These are phyloP conservation scores for Eudorcas thomsonii DNA, from an alignment of 2,113 vertebrate species.

Conservation along the genomic window DNA sequence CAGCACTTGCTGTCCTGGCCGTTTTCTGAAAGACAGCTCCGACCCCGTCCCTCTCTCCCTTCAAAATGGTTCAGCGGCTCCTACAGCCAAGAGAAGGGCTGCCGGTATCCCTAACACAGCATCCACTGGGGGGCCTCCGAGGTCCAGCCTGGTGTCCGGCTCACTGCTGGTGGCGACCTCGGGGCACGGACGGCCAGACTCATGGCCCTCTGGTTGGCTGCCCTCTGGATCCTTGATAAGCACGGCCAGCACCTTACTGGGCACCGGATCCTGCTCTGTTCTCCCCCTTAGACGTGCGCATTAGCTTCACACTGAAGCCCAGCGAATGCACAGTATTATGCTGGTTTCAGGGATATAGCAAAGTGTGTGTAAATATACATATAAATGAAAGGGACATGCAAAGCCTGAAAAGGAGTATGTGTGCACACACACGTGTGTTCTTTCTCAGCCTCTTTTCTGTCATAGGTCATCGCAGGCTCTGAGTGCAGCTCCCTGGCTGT, in stretches of 20 bases:
- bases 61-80: background rate
- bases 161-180: background rate
- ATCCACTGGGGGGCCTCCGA: fast-evolving
- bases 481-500: background rate
- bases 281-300: background rate
- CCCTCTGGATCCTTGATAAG: background rate
- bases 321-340: too few species aligned
- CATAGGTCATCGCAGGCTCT: fast-evolving
- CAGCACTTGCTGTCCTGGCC: too few species aligned
- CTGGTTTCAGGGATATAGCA: fast-evolving
- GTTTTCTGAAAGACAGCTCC: background rate
- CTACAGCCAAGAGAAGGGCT: background rate
- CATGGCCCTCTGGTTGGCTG: background rate
- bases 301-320: too few species aligned
- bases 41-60: background rate
- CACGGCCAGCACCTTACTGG: background rate
- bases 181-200: background rate
- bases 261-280: background rate
- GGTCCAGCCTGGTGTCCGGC: background rate
- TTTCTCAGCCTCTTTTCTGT: fast-evolving
- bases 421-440: fast-evolving
- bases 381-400: too few species aligned
- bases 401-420: background rate
- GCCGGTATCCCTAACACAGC: background rate
- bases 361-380: background rate